Evolutionary conservation across 2,888 invertebrate genomes (phyloP).

Genomic region (Hyposoter dolosus): DNA sequence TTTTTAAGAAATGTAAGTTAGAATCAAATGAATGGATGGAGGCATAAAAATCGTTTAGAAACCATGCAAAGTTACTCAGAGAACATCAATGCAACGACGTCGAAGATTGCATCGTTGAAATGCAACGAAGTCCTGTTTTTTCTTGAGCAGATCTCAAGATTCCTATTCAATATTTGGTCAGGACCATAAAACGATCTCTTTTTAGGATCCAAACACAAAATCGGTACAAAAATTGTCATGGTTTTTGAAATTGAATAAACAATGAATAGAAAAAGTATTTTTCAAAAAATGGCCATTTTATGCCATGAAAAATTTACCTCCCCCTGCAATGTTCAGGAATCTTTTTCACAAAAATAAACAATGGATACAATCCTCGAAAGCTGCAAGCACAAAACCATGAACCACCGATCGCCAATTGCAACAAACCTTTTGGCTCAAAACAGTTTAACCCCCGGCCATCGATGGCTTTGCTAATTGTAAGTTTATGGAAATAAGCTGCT

Average conservation of each 20-base stretch:
- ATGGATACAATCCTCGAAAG: background rate
- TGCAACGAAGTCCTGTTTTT: too few relatives aligned
- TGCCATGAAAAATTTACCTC: background rate
- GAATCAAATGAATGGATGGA: background rate
- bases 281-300: background rate
- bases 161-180: too few relatives aligned
- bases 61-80: background rate
- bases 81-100: background rate
- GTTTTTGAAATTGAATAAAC: too few relatives aligned
- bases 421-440: constrained; percentile 1
- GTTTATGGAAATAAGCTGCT: constrained; percentile 32
- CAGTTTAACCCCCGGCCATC: background rate
- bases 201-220: too few relatives aligned
- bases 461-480: background rate
- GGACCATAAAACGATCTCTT: too few relatives aligned
- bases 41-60: background rate
- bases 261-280: too few relatives aligned
- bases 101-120: too few relatives aligned
- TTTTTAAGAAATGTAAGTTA: background rate
- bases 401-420: constrained; percentile 3
- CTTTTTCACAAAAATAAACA: background rate
- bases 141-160: too few relatives aligned
- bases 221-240: too few relatives aligned
- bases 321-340: background rate
- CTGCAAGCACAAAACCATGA: constrained; percentile 1